Conservation (phyloP, 2,888 invertebrate genomes). For the Scaptomyza flava region DNA sequence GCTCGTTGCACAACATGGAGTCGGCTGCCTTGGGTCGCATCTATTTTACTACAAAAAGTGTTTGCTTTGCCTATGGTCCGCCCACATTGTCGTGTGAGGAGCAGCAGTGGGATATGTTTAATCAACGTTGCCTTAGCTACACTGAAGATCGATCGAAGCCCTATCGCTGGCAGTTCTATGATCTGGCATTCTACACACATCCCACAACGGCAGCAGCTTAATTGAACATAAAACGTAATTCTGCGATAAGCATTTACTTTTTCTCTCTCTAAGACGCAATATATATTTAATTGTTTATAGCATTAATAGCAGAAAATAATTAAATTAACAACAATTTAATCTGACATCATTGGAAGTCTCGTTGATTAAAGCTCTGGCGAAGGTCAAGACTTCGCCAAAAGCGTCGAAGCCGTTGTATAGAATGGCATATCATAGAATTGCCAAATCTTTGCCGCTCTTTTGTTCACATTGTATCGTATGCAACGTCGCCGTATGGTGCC, state of each 20-base stretch:
- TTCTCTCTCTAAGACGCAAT: neutral
- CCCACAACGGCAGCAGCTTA: slow-evolving; percentile 6
- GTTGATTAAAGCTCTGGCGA: slow-evolving; percentile 30
- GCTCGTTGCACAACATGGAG: slow-evolving; percentile 52
- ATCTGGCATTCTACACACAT: slow-evolving; percentile 77
- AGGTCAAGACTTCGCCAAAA: slow-evolving; percentile 33
- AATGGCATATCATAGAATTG: slow-evolving; percentile 84
- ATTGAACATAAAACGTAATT: slow-evolving; percentile 10
- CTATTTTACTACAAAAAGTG: slow-evolving; percentile 64
- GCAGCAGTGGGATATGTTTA: slow-evolving; percentile 55
- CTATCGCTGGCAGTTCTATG: slow-evolving; percentile 75
- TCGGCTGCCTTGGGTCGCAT: slow-evolving; percentile 72
- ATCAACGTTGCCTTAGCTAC: slow-evolving; percentile 72
- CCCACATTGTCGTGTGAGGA: slow-evolving; percentile 67
- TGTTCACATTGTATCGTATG: slow-evolving; percentile 80
- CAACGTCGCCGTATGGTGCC: slow-evolving; percentile 81
- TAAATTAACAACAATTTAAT: neutral
- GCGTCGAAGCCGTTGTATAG: slow-evolving; percentile 52
- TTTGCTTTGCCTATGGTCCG: slow-evolving; percentile 71
- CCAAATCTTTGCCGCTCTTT: slow-evolving; percentile 70
- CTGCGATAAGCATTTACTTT: slow-evolving; percentile 38
- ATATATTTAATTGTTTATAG: slow-evolving; percentile 4
- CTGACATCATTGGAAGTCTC: neutral
- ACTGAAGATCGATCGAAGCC: slow-evolving; percentile 52
- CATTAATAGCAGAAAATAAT: too few relatives aligned